A percentile compares a stretch with the other conserved stretches of the same genome.
These are phyloP conservation scores for Tholera decimalis DNA, from an alignment of 2,888 invertebrate genomes.

Conservation along the genomic window DNA sequence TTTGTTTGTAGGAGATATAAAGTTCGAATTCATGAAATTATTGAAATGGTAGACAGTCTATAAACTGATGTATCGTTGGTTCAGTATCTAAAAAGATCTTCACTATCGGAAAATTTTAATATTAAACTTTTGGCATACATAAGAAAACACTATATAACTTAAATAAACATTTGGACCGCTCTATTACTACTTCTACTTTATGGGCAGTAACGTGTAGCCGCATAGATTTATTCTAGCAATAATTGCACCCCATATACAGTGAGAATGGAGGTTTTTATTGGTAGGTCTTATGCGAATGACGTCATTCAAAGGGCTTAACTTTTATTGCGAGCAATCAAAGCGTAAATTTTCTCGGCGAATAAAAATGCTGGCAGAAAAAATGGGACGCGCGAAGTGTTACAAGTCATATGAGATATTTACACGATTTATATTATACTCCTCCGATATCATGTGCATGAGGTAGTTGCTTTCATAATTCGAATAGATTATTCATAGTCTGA, in stretches of 20 bases:
- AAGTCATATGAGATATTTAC: constrained; percentile 22
- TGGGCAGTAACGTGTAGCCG: constrained; percentile 18
- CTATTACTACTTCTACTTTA: constrained; percentile 32
- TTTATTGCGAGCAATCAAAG: constrained; percentile 43
- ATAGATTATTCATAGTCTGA: constrained; percentile 37
- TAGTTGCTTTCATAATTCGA: constrained; percentile 6
- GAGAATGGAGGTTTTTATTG: constrained; percentile 45
- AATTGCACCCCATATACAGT: constrained; percentile 45
- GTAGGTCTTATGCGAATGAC: constrained; percentile 36
- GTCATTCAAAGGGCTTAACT: constrained; percentile 47
- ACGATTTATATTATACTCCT: constrained; percentile 19
- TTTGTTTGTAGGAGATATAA: no score
- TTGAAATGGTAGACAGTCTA: no score
- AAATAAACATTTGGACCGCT: constrained; percentile 20
- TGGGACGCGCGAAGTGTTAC: constrained; percentile 6
- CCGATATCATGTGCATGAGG: constrained; percentile 7
- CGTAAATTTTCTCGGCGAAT: constrained; percentile 20
- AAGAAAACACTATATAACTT: constrained; percentile 23
- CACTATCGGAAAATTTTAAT: no score
- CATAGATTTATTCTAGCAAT: constrained; percentile 45
- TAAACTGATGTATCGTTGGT: no score
- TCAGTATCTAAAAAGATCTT: no score
- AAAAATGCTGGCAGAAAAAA: constrained; percentile 22
- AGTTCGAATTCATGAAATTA: no score
- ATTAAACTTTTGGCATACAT: not conserved